These are phyloP conservation scores for Drosophila funebris DNA, from an alignment of 1,140 invertebrate genomes.

Conservation along the genomic window DNA sequence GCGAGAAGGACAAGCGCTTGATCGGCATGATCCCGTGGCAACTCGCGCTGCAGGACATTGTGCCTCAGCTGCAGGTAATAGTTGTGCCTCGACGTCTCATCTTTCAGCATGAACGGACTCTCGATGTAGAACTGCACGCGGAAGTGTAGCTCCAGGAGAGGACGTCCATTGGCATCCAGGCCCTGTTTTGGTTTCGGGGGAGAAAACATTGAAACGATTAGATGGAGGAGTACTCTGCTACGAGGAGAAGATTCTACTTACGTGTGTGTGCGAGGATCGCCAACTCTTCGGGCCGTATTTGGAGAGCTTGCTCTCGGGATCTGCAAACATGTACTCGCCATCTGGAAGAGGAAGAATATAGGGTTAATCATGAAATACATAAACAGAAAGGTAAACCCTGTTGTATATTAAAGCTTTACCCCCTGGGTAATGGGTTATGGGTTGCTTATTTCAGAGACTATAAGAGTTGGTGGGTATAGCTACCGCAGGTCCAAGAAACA, in stretches of 20 bases:
- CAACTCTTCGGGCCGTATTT: conserved; percentile 98
- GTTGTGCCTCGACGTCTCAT: conserved; percentile 94
- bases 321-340: conserved; percentile 97
- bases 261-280: conserved; percentile 95
- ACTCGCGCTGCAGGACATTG: conserved; percentile 91
- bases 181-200: conserved; percentile 90
- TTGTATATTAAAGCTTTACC: too few relatives aligned
- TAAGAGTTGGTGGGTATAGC: too few relatives aligned
- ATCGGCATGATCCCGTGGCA: conserved; percentile 88
- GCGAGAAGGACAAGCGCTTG: conserved; percentile 92
- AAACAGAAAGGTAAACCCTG: too few relatives aligned
- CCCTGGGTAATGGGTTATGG: too few relatives aligned
- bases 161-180: conserved; percentile 94
- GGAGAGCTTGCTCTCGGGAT: conserved; percentile 96
- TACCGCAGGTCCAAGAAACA: neutral
- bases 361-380: neutral
- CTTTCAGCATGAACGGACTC: conserved; percentile 92
- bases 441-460: too few relatives aligned
- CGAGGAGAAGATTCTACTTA: conserved; percentile 84
- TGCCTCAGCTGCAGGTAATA: conserved; percentile 97
- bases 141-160: conserved; percentile 95
- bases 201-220: neutral
- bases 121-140: conserved; percentile 98
- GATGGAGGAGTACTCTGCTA: neutral
- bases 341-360: conserved; percentile 87